Evolutionary conservation across 2,888 invertebrate species (phyloP).

Genomic region (Ormyrus thymus): DNA sequence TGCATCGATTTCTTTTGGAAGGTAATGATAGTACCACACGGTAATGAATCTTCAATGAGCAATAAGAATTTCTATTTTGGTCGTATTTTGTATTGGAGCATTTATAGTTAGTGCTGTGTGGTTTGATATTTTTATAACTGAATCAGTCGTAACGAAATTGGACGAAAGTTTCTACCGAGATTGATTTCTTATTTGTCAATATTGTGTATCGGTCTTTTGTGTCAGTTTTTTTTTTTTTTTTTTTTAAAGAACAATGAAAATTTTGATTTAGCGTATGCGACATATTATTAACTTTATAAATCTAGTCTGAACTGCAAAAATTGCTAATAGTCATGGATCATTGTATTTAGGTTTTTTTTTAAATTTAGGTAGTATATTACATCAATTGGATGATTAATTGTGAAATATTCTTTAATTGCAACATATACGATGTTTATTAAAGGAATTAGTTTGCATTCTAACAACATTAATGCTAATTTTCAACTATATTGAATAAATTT

Average conservation of each 20-base stretch:
- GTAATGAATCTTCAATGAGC: not conserved
- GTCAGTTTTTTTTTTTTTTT: conserved; percentile 3
- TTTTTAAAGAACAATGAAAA: not conserved
- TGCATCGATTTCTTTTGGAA: too few relatives aligned
- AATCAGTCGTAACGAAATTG: not conserved
- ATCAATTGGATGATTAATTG: conserved; percentile 5
- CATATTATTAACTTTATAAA: conserved; percentile 36
- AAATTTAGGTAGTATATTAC: conserved; percentile 4
- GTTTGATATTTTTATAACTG: conserved; percentile 15
- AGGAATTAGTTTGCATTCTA: conserved; percentile 26
- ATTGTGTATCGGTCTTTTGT: conserved; percentile 1
- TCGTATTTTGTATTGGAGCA: conserved; percentile 31
- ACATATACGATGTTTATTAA: not conserved
- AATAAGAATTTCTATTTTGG: conserved; percentile 16
- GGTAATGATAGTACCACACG: conserved; percentile 5
- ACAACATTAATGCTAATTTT: conserved; percentile 3
- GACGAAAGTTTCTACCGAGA: not conserved
- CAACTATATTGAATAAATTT: conserved; percentile 8
- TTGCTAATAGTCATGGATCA: conserved; percentile 38
- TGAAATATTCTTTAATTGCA: too few relatives aligned
- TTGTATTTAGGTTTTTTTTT: conserved; percentile 29
- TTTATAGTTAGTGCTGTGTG: conserved; percentile 40
- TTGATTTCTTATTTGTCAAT: conserved; percentile 8
- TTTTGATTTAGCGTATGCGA: conserved; percentile 5
- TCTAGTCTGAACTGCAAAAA: conserved; percentile 44